Percentiles rank a stretch among this genome's conserved stretches.
These are phyloP conservation scores for Zosterops lateralis DNA, from an alignment of 2,113 vertebrate genomes.

Conservation along the genomic window DNA sequence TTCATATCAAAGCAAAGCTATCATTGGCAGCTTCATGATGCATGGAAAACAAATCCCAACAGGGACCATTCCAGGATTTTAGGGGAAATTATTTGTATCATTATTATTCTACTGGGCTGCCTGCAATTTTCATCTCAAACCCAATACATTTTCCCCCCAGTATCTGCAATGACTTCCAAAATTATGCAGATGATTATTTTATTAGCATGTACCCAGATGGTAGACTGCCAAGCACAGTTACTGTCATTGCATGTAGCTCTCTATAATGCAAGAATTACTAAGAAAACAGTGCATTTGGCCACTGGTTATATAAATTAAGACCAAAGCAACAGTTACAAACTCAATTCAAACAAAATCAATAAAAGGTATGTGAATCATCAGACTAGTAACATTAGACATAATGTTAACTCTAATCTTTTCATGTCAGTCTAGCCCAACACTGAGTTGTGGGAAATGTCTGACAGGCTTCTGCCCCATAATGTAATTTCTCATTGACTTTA, in stretches of 20 bases:
- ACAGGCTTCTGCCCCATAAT: neutral
- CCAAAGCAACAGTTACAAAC: conserved; percentile 27
- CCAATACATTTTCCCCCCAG: conserved; percentile 8
- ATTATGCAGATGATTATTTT: conserved; percentile 58
- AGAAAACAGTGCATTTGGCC: conserved; percentile 41
- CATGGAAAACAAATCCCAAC: conserved; percentile 53
- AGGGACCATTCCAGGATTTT: conserved; percentile 39
- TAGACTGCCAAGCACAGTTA: conserved; percentile 46
- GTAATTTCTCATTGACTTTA: neutral
- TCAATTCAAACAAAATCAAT: conserved; percentile 47
- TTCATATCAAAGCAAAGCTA: conserved; percentile 51
- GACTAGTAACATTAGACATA: neutral
- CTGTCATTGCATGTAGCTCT: conserved; percentile 10
- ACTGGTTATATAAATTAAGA: conserved; percentile 45
- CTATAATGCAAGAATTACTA: conserved; percentile 11
- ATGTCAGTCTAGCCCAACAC: neutral
- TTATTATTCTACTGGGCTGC: conserved; percentile 48
- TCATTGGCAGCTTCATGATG: conserved; percentile 39
- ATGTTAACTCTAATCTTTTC: neutral
- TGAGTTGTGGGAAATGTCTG: neutral
- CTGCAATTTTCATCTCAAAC: conserved; percentile 62
- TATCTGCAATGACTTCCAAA: conserved; percentile 53
- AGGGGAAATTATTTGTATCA: conserved; percentile 55
- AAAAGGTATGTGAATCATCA: neutral
- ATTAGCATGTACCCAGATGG: conserved; percentile 51